These are phyloP conservation scores for Noctua fimbriata DNA, from an alignment of 2,888 invertebrate genomes.

Conservation along the genomic window DNA sequence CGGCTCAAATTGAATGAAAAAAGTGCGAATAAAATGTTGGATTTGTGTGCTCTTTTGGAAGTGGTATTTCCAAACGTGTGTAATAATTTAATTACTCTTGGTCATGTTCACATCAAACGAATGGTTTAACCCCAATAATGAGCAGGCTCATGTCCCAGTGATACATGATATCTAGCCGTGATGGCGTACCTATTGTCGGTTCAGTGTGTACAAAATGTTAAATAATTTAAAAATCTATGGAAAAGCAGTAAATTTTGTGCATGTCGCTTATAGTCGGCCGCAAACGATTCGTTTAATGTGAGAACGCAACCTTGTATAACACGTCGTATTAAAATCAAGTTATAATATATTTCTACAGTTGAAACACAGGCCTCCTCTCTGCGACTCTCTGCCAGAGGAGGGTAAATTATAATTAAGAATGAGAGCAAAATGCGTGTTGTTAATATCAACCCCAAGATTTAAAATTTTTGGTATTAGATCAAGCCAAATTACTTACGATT, in stretches of 20 bases:
- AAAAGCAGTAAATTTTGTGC: background rate
- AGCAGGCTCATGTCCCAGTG: background rate
- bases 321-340: background rate
- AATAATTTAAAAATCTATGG: background rate
- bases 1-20: background rate
- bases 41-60: background rate
- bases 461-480: too few species aligned
- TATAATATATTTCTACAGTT: too few species aligned
- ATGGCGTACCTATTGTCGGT: background rate
- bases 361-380: too few species aligned
- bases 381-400: too few species aligned
- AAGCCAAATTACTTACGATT: too few species aligned
- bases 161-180: background rate
- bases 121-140: background rate
- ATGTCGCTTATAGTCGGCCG: background rate
- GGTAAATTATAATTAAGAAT: too few species aligned
- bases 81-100: background rate
- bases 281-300: background rate
- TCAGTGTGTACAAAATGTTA: background rate
- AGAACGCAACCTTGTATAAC: background rate
- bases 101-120: background rate
- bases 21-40: background rate
- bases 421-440: background rate
- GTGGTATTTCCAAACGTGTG: background rate
- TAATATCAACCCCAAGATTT: too few species aligned